Conservation (phyloP, 2,888 invertebrate species). For the Argynnis bischoffii region DNA sequence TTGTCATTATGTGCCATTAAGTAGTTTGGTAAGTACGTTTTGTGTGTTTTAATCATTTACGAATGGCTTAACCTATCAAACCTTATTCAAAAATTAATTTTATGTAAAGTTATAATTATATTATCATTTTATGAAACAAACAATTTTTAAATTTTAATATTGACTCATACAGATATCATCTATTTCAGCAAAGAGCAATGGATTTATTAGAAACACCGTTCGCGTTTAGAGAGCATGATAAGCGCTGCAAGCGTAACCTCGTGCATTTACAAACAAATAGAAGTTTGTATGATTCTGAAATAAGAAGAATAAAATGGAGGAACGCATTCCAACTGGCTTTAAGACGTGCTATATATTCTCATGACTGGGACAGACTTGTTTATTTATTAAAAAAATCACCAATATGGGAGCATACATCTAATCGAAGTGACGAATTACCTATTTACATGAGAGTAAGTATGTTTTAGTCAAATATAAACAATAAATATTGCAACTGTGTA, state of each 20-base stretch:
- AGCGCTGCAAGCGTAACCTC: slow-evolving; percentile 54
- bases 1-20: slow-evolving; percentile 55
- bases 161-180: no score
- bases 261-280: slow-evolving; percentile 50
- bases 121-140: no score
- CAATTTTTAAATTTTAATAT: no score
- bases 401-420: slow-evolving; percentile 53
- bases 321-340: slow-evolving; percentile 49
- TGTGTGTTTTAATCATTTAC: background rate
- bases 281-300: slow-evolving; percentile 33
- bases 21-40: slow-evolving; percentile 59
- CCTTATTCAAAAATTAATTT: background rate
- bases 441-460: slow-evolving; percentile 61
- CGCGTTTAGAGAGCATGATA: slow-evolving; percentile 38
- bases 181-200: slow-evolving; percentile 56
- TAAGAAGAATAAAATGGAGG: slow-evolving; percentile 42
- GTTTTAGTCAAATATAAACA: background rate
- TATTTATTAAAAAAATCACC: slow-evolving; percentile 64
- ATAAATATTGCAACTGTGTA: no score
- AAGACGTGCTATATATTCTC: slow-evolving; percentile 61
- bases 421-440: slow-evolving; percentile 43
- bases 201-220: slow-evolving; percentile 47
- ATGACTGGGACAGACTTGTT: slow-evolving; percentile 68
- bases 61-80: background rate
- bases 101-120: background rate